Evolutionary conservation across 2,888 invertebrate genomes (phyloP).

Genomic region (Carterocephalus palaemon): DNA sequence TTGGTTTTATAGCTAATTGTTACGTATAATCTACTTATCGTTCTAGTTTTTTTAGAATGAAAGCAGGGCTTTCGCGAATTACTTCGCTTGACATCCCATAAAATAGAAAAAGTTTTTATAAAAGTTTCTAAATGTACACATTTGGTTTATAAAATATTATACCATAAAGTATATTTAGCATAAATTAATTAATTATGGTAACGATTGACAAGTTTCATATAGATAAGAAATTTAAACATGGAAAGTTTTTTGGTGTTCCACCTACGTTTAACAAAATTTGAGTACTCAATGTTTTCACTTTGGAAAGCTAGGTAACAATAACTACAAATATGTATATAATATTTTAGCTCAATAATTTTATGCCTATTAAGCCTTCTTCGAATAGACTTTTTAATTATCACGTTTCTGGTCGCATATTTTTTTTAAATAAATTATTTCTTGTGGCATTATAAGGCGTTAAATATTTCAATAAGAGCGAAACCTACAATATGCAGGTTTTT

Average conservation of each 20-base stretch:
- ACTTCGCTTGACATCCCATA: constrained; percentile 9
- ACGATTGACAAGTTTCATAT: constrained; percentile 18
- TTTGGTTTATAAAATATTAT: constrained; percentile 22
- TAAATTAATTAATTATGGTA: constrained; percentile 24
- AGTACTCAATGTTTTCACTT: constrained; percentile 5
- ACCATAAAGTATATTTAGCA: constrained; percentile 25
- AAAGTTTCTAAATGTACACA: constrained; percentile 23
- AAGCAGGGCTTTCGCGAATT: constrained; percentile 14
- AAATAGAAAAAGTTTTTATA: constrained; percentile 26
- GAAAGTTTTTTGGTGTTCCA: constrained; percentile 1
- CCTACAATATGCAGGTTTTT: constrained; percentile 73
- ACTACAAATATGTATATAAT: constrained; percentile 20
- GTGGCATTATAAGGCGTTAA: constrained; percentile 23
- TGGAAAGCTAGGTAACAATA: constrained; percentile 21
- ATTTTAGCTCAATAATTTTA: constrained; percentile 25
- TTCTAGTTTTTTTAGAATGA: constrained; percentile 22
- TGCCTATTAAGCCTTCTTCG: constrained; percentile 25
- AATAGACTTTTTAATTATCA: constrained; percentile 24
- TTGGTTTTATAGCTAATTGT: constrained; percentile 14
- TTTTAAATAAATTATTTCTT: constrained; percentile 15
- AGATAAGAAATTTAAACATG: constrained; percentile 3
- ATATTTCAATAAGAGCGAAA: constrained; percentile 36
- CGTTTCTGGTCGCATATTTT: constrained; percentile 26
- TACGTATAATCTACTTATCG: constrained; percentile 17
- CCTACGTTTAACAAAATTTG: constrained; percentile 16